These are phyloP conservation scores for Drosophila sordidula DNA, from an alignment of 2,888 invertebrate genomes.

Conservation along the genomic window DNA sequence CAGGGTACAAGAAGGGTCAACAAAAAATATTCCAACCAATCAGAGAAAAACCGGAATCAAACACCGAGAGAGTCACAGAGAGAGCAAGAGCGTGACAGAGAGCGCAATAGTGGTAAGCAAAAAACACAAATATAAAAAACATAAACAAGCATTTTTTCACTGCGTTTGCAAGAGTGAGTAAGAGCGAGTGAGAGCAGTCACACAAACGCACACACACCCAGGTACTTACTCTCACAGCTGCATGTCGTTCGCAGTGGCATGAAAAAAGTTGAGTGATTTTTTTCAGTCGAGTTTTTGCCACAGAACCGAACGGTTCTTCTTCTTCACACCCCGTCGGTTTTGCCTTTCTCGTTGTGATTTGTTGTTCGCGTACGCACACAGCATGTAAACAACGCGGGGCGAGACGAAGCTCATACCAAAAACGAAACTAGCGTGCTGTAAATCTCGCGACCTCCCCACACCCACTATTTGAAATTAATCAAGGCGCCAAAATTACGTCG, in stretches of 20 bases:
- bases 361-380: constrained; percentile 56
- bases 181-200: constrained; percentile 22
- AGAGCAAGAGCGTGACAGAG: constrained; percentile 30
- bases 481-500: constrained; percentile 53
- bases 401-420: constrained; percentile 22
- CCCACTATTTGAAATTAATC: constrained; percentile 31
- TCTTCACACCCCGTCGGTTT: constrained; percentile 58
- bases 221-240: constrained; percentile 49
- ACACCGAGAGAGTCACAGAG: constrained; percentile 29
- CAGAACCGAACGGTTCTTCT: constrained; percentile 73
- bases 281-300: constrained; percentile 85
- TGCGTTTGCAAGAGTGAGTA: constrained; percentile 38
- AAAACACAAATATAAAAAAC: constrained; percentile 74
- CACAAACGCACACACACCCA: constrained; percentile 31
- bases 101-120: constrained; percentile 38
- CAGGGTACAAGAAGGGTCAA: constrained; percentile 29
- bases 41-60: constrained; percentile 56
- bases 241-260: constrained; percentile 36
- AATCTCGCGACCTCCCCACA: constrained; percentile 11
- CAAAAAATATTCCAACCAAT: constrained; percentile 35
- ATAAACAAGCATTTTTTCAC: constrained; percentile 76
- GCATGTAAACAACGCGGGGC: constrained; percentile 61
- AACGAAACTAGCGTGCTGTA: constrained; percentile 36
- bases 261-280: constrained; percentile 82
- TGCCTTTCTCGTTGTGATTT: constrained; percentile 58